Conservation (phyloP, 1,140 invertebrate species). For the Caenorhabditis remanei region DNA sequence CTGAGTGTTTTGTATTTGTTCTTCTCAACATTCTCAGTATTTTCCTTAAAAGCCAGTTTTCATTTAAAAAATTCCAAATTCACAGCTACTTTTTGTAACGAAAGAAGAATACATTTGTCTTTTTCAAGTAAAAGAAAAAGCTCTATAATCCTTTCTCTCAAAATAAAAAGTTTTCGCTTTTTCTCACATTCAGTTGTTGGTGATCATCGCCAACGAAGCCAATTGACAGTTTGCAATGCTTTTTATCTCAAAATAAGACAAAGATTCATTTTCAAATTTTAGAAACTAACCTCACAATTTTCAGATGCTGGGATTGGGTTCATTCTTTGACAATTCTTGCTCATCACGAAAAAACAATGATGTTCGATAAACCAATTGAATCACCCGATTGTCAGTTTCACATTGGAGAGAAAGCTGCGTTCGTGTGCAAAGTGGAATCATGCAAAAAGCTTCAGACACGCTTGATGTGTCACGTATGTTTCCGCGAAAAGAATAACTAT, state of each 20-base stretch:
- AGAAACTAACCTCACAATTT: background rate
- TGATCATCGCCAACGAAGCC: no score
- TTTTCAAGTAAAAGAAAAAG: no score
- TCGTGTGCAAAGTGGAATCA: background rate
- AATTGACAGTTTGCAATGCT: no score
- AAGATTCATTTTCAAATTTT: no score
- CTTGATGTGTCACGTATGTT: background rate
- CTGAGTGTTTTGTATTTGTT: background rate
- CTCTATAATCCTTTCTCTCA: no score
- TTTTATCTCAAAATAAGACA: no score
- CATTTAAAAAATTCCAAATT: background rate
- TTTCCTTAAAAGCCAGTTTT: background rate
- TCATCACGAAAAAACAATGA: background rate
- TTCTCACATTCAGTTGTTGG: no score
- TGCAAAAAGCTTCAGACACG: background rate
- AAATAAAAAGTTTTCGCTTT: no score
- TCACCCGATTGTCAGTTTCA: background rate
- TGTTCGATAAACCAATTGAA: background rate
- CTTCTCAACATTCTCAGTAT: no score
- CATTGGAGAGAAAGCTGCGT: background rate
- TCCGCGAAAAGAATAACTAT: background rate
- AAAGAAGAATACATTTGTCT: no score
- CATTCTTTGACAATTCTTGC: background rate
- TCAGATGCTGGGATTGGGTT: slow-evolving; percentile 5
- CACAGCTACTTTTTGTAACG: no score